Evolutionary conservation across 2,888 invertebrate species (phyloP).

Genomic region (Drosophila setosimentum): DNA sequence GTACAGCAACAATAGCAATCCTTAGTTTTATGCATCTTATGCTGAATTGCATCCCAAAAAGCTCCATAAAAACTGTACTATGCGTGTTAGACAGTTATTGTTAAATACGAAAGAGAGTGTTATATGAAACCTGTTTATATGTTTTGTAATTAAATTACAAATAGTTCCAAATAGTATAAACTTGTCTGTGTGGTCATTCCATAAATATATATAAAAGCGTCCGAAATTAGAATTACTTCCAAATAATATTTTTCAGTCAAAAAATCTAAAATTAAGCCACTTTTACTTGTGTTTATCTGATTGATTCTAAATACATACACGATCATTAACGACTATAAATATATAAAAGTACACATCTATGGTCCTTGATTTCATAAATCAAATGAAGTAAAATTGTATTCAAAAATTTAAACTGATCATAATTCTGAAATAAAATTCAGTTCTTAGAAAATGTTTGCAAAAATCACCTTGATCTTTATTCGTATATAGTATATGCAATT

Average conservation of each 20-base stretch:
- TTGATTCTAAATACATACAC: not conserved
- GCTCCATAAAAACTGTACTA: too few species aligned
- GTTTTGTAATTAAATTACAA: not conserved
- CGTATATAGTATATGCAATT: conserved; percentile 49
- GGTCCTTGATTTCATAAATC: not conserved
- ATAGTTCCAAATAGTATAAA: not conserved
- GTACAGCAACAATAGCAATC: not conserved
- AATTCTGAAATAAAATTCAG: not conserved
- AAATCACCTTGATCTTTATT: conserved; percentile 42
- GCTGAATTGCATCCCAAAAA: too few species aligned
- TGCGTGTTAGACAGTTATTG: too few species aligned
- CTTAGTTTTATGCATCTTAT: too few species aligned
- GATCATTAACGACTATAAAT: not conserved
- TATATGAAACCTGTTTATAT: too few species aligned
- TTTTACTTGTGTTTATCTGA: not conserved
- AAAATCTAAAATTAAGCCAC: too few species aligned
- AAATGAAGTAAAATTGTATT: not conserved
- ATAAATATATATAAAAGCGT: not conserved
- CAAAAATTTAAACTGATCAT: not conserved
- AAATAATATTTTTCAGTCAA: not conserved
- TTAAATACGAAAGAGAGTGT: too few species aligned
- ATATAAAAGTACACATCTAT: not conserved
- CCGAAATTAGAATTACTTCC: not conserved
- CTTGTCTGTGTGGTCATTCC: not conserved
- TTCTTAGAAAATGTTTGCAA: conserved; percentile 23